phyloP scores from a whole-genome alignment of 2,797 vertebrate species.

The Eospalax fontanierii region DNA sequence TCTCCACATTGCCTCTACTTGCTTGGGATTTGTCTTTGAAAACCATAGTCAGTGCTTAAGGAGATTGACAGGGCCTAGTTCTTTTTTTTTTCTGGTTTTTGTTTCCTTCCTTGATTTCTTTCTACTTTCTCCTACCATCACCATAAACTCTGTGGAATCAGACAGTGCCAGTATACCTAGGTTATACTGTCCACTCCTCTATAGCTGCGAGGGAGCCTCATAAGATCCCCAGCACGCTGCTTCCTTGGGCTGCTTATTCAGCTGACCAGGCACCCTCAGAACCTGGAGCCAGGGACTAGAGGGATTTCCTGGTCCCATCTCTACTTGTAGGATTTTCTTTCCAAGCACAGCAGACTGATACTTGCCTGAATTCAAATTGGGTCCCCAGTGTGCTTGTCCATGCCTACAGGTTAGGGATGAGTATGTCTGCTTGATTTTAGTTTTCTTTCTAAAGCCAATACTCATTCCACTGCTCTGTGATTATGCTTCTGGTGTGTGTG shows the following conservation, averaged over 20 bases:
- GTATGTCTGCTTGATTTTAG: not conserved
- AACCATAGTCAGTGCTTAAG: not conserved
- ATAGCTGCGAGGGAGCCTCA: no score
- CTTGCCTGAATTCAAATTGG: not conserved
- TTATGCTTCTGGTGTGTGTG: not conserved
- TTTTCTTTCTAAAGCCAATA: not conserved
- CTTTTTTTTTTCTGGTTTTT: not conserved
- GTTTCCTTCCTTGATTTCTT: not conserved
- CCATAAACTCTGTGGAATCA: not conserved
- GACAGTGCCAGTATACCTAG: no score
- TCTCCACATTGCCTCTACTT: not conserved
- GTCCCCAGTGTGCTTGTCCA: not conserved
- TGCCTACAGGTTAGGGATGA: not conserved
- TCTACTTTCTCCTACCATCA: no score
- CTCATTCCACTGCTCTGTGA: conserved; percentile 21
- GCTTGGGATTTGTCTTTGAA: not conserved
- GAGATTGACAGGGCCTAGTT: not conserved
- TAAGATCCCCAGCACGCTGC: no score
- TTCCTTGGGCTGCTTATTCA: no score
- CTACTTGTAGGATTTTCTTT: not conserved
- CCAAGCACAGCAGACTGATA: not conserved
- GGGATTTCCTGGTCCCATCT: not conserved
- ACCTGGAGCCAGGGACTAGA: not conserved
- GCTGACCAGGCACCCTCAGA: not conserved
- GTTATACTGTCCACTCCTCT: no score